Evolutionary conservation across 2,113 vertebrate genomes (phyloP), one percentile per base, ranked within the genome.

Genomic region (Gymnorhina tibicen): DNA sequence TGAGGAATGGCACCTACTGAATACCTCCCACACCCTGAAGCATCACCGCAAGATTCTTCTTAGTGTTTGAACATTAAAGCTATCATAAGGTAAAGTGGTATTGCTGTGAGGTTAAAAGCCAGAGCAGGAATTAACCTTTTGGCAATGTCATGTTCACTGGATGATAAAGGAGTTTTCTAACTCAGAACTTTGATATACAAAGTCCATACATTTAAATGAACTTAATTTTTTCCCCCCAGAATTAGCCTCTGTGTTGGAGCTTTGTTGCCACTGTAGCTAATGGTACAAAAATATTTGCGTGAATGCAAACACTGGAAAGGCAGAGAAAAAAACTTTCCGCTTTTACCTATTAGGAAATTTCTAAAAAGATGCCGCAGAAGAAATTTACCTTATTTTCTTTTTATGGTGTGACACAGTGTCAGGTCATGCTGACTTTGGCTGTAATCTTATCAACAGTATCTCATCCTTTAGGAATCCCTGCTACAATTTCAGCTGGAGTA

Each of bases 381-480:
- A 68, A 69, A 85, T 49, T 32, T 47, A 23, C 14, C 13, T 46
- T 78, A 14, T 75, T 79, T 85, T 75, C 13, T 80, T 93, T 24
- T 67, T 47, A 37, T 20, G 18, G 12, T 75, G 20, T 58, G 59
- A 47, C 37, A 75, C 3, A 15, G 13, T 44, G 21, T 27, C 67
- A 64, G 41, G 32, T 63, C 60, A 70, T 16, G 46, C 16, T 90
- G 33, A 42, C 42, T 91, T 80, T 63, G 39, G 24, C 47, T 84
- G 44, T 52, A 63, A 64, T 62, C 23, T 85, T 78, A 81, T 75
- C 22, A 78, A 46, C 8, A 37, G 11, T 49, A 52, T 59, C 47
- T 95, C 89, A 91, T 77, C 41, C 22, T 87, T 91, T 75, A 86
- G 73, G 66, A 97, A 85, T 89, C 78, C 55, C 66, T 85, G 37